These are phyloP conservation scores for Agrotis ipsilon DNA, from an alignment of 2,888 invertebrate species.

Conservation along the genomic window DNA sequence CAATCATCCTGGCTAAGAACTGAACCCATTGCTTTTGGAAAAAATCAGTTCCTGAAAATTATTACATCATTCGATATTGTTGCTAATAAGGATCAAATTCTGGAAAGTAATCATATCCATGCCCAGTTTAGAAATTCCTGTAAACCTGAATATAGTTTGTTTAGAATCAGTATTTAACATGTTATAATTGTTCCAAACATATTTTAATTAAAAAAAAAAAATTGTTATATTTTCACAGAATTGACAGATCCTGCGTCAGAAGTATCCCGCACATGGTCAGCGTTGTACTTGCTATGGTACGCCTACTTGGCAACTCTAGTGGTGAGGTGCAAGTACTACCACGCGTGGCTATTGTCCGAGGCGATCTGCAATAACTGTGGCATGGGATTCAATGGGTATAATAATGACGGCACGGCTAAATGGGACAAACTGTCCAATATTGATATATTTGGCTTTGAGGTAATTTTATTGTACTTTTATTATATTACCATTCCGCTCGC, in stretches of 20 bases:
- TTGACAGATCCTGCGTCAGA: constrained; percentile 86
- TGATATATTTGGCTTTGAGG: constrained; percentile 97
- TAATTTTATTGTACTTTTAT: constrained; percentile 70
- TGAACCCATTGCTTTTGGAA: no score
- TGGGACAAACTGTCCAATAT: constrained; percentile 99
- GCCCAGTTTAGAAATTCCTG: no score
- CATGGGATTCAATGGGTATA: constrained; percentile 97
- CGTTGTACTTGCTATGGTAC: constrained; percentile 90
- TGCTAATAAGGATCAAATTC: no score
- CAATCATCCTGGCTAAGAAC: no score
- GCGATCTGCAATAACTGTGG: constrained; percentile 98
- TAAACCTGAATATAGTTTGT: no score
- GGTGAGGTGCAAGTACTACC: constrained; percentile 98
- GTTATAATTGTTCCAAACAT: no score
- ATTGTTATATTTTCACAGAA: constrained; percentile 73
- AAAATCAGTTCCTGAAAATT: no score
- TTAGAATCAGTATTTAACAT: no score
- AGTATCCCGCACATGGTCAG: constrained; percentile 88
- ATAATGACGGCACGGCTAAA: constrained; percentile 93
- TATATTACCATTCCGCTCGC: no score
- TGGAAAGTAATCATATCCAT: no score
- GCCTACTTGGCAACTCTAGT: constrained; percentile 95
- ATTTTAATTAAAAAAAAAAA: no score
- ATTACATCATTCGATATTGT: no score
- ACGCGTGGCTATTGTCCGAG: constrained; percentile 99